Evolutionary conservation across 92 coral and sea anemone genomes (phyloP), one percentile per base, ranked within the genome.

Genomic region (Bergia sp.): DNA sequence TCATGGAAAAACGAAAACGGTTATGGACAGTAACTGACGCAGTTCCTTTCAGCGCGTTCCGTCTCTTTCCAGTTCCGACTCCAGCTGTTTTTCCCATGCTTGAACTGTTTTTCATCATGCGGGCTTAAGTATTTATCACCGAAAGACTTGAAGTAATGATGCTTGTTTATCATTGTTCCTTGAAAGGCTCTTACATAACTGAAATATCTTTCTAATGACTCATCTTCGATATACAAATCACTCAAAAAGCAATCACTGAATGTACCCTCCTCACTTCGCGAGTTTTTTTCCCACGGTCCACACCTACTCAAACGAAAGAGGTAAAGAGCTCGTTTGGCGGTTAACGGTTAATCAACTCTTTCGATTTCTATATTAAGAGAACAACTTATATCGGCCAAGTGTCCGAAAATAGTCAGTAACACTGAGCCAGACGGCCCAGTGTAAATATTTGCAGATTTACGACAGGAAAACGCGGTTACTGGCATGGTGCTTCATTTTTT

Each of bases 341-440:
- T 45, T 36, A 84, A 84, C 67, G 87, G 2, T 38, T 50, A 44
- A 84, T 84, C 66, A 44, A 80, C 39, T 38, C 72, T 18, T 80
- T 49, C 37, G 9, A 37, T 71, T 84, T 69, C 87, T 84, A 84
- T 84, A 84, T 84, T 67, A 84, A 84, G 87, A 69, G 39, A 72
- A 36, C 64, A 43, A 21, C 85, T 57, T 71, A 84, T 84, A 84
- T 84, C 87, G 87, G n/a, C 67, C 29, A 69, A 84, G 79, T 84
- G 42, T 38, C 79, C 23, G 47, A 84, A 84, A 84, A 84, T 84
- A 84, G 79, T 84, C 66, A 45, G 64, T 16, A 84, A 45, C 78
- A 45, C 45, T 84, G 18, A 44, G 87, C 87, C 79, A 84, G 87
- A 84, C 87, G 87, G 87, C 87, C 77, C 78, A 45, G 36, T 23